Base-by-base conservation (phyloP, 2,113 vertebrate species). In the Porphyrio hochstetteri region DNA sequence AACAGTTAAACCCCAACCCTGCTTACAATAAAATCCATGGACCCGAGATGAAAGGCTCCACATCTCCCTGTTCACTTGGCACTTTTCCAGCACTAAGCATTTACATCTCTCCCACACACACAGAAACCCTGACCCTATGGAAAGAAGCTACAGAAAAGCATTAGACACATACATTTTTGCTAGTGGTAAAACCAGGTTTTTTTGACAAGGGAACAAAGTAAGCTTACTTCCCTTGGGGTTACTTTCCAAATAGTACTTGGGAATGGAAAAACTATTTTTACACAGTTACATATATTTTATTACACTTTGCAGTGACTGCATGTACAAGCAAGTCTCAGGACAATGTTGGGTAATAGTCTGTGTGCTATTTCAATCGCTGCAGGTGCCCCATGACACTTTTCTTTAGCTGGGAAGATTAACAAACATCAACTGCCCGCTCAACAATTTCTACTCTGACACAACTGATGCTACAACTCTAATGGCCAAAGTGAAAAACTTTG, bases 361-460 rank as follows among this genome's bases (percentile, higher is more conserved):
- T 0, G 0, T 10, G 52, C 0, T 21, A 53, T 42, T 85, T 24
- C 14, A 52, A 33, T 4, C 48, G 29, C 38, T 48, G 23, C 5
- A 71, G 42, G 24, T 15, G 10, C 20, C 59, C 25, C 20, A 52
- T 2, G 10, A 69, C 5, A 6, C 19, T 35, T 33, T 64, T 56
- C 29, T 38, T 46, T 24, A 20, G 23, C 14, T 78, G 75, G 11
- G 21, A 56, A 50, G 17, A 33, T n/a, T 64, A 68, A 42, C 15
- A 9, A 71, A 50, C 7, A n/a, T 14, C 40, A 87, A 16, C 15
- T 53, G 13, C 42, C 42, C 29, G 13, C 40, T 86, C 70, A 52
- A 23, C 16, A 40, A 29, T 11, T 72, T 21, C 29, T 56, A 1
- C 13, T 87, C 60, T 21, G 9, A n/a, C n/a, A n/a, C 4, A 72